Evolutionary conservation across 2,797 vertebrate species (phyloP), one percentile per base, ranked within the genome.

Genomic region (Spinus pinus): DNA sequence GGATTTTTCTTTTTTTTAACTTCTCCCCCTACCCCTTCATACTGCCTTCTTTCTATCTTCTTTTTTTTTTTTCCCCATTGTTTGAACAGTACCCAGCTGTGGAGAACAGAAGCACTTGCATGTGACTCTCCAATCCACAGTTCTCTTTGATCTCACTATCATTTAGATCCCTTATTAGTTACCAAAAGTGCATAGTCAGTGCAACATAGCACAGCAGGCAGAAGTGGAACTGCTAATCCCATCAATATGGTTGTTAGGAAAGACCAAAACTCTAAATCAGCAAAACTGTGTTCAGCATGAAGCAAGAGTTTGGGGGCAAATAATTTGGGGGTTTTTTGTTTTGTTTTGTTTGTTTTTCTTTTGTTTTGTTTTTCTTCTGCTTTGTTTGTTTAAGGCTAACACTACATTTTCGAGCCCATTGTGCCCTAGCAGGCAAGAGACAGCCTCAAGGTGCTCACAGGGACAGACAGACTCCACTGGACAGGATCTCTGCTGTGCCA

Each of bases 401-500:
- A 1, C 12, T 49, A 30, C 3, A 24, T 61, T 61, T 89, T 67
- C 44, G 79, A 86, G 33, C 24, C n/a, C 24, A 30, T 2, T 73
- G 33, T 67, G 24, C n/a, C 50, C 53, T 21, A 35, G 4, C 24
- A 67, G 21, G 13, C 31, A 82, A 65, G 23, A 50, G 8, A 49
- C 13, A 81, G 51, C 13, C 42, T 56, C 42, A 35, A 65, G 37
- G 42, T 54, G 28, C 75, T 41, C 12, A 14, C 19, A 69, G 61
- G 33, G 46, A 49, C 2, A 2, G 23, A 28, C 31, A 2, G 21
- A 24, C 37, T 49, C 0, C 0, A 33, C n/a, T 27, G 7, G 8
- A 15, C 39, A 50, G 0, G 2, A 79, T 30, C 21, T 86, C 54
- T 87, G 78, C 47, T 14, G 2, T 46, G 75, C 70, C 61, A 69